Evolutionary conservation across 2,797 vertebrate species (phyloP).

Genomic region (Hippopotamyrus pictus): DNA sequence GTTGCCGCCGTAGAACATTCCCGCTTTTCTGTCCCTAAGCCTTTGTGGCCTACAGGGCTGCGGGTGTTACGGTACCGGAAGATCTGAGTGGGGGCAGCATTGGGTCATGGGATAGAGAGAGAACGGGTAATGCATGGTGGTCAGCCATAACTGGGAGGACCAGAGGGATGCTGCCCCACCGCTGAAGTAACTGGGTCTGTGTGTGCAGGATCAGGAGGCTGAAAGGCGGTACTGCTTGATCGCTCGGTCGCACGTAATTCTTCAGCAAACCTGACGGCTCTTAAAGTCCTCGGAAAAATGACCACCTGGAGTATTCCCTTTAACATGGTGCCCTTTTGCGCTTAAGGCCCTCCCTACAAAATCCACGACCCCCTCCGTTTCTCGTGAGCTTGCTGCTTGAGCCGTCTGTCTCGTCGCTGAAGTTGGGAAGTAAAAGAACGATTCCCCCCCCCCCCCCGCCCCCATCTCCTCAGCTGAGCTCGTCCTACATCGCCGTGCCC

Average conservation of each 20-base stretch:
- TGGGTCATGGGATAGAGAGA: background rate
- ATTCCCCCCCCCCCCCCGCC: constrained; percentile 17
- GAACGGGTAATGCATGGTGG: background rate
- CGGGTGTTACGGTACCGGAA: background rate
- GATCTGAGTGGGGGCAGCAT: background rate
- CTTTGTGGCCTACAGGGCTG: background rate
- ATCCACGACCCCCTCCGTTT: background rate
- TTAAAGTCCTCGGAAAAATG: background rate
- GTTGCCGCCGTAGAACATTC: background rate
- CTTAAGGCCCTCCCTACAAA: background rate
- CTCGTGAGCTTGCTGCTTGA: background rate
- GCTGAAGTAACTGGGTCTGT: background rate
- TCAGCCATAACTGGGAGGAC: background rate
- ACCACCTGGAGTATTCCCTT: background rate
- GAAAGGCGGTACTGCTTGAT: background rate
- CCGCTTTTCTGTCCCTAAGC: background rate
- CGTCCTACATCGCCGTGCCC: constrained; percentile 35
- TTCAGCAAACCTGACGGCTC: background rate
- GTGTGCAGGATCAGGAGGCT: background rate
- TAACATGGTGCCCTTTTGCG: background rate
- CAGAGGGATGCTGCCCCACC: background rate
- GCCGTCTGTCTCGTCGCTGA: background rate
- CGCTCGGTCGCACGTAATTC: background rate
- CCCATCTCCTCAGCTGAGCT: constrained; percentile 34
- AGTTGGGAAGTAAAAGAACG: background rate